Conservation (phyloP, 2,888 invertebrate genomes). For the Furcula furcula region DNA sequence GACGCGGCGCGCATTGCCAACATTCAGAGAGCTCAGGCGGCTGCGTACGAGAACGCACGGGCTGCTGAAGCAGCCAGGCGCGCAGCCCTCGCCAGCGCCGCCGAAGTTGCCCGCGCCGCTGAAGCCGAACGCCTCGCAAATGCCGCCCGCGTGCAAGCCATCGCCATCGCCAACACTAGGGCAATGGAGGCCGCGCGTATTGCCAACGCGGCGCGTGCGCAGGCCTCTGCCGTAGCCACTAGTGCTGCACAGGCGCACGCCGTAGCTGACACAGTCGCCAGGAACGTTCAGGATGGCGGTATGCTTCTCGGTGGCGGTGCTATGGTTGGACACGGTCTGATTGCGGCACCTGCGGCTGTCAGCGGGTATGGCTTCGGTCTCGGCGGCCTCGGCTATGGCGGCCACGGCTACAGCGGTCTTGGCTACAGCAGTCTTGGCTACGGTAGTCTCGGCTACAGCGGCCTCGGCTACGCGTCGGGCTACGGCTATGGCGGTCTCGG, state of each 20-base stretch:
- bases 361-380: constrained; percentile 22
- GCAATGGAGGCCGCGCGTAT: constrained; percentile 71
- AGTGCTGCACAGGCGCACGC: constrained; percentile 39
- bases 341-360: constrained; percentile 21
- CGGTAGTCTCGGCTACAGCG: constrained; percentile 21
- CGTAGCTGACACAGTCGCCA: constrained; percentile 27
- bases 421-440: constrained; percentile 8
- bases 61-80: constrained; percentile 69
- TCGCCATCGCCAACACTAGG: constrained; percentile 68
- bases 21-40: constrained; percentile 71
- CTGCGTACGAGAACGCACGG: constrained; percentile 68
- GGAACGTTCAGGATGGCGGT: constrained; percentile 61
- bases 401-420: constrained; percentile 1
- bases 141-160: constrained; percentile 68
- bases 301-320: constrained; percentile 43
- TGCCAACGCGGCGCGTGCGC: constrained; percentile 44
- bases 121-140: constrained; percentile 54
- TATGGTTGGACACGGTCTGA: constrained; percentile 17
- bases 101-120: constrained; percentile 34
- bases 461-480: constrained; percentile 15
- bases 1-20: constrained; percentile 70
- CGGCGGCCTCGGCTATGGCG: constrained; percentile 21
- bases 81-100: constrained; percentile 27
- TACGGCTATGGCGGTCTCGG: constrained; percentile 18
- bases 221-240: constrained; percentile 28